Evolutionary conservation across 2,888 invertebrate species (phyloP), one percentile per base, ranked within the genome.

Genomic region (Epinotia demarniana): DNA sequence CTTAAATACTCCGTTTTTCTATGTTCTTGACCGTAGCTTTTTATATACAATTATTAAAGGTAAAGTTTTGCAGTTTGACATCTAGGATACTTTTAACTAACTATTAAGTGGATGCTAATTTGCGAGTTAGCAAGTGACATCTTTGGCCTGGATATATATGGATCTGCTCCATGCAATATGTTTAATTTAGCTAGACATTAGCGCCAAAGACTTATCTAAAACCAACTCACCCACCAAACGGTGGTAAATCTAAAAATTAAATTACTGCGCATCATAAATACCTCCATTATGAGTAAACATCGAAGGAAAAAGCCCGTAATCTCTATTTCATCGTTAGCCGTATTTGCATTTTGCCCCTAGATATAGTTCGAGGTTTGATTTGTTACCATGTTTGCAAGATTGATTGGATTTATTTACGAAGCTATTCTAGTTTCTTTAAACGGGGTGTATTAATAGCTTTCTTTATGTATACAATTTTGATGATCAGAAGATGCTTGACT

Each of bases 281-380:
- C 49, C 19, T 39, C 60, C 19, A 73, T 73, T 66, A 53, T 33
- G 33, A 60, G 61, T 68, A 55, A 73, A 72, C 49, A 55, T 27
- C 55, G 68, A 43, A 55, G 72, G 58, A 73, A 67, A 73, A 73
- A 73, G 55, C n/a, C 55, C n/a, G 62, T 68, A 60, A 71, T 71
- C 60, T 60, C 18, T 71, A 62, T 53, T 71, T 71, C 39, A 75
- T 75, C 75, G 64, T 71, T 66, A 66, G 60, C 19, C 8, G 33
- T 66, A 75, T 75, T 71, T 71, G 70, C 75, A 71, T 66, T 58
- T 64, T 64, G 70, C 70, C 70, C 70, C 74, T 74, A 74, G 74
- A 74, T 63, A 74, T 69, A 60, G 60, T 70, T 64, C 62, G 57
- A 23, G 49, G 66, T 75, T 72, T 75, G 70, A 75, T 75, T 72